Conservation (phyloP, 2,797 vertebrate genomes). For the Esox lucius region DNA sequence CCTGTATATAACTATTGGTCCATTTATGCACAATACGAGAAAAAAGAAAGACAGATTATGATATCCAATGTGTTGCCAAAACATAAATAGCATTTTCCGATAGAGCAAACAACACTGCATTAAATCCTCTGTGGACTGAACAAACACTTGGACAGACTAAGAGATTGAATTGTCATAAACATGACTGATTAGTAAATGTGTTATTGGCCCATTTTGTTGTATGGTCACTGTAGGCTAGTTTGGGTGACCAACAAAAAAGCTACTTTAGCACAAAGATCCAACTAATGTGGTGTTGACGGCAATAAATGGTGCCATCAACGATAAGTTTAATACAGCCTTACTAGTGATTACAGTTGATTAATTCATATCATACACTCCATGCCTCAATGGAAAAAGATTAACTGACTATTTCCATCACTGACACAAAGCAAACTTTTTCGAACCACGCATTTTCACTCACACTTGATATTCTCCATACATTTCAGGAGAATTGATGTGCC, state of each 20-base stretch:
- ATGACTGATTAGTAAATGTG: neutral
- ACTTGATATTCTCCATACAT: neutral
- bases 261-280: neutral
- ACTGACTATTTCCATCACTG: neutral
- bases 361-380: neutral
- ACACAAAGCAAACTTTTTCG: neutral
- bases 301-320: neutral
- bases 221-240: neutral
- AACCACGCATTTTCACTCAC: neutral
- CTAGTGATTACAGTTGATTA: neutral
- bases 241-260: neutral
- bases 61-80: neutral
- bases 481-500: neutral
- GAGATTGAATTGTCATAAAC: constrained; percentile 1
- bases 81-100: neutral
- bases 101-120: neutral
- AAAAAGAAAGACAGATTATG: neutral
- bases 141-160: neutral
- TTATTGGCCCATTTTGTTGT: neutral
- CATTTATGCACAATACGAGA: neutral
- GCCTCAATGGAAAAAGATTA: neutral
- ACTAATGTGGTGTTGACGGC: neutral
- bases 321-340: neutral
- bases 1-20: neutral
- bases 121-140: neutral